These are phyloP conservation scores for Calephelis perditalis DNA, from an alignment of 2,888 invertebrate species.

Conservation along the genomic window DNA sequence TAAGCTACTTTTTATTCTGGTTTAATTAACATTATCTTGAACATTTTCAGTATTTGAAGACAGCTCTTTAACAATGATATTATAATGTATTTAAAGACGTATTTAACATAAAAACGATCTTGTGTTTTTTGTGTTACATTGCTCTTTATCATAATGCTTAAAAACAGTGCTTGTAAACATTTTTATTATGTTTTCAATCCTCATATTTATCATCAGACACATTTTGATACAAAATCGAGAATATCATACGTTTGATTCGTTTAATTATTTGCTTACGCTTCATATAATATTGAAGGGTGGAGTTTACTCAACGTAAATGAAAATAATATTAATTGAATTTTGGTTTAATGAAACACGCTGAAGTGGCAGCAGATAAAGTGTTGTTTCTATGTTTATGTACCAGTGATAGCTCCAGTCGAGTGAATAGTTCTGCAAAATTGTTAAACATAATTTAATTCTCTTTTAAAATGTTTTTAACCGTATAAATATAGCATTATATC, in stretches of 20 bases:
- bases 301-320: slow-evolving; percentile 31
- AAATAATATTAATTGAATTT: slow-evolving; percentile 32
- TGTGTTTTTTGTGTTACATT: too few species aligned
- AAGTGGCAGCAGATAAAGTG: slow-evolving; percentile 25
- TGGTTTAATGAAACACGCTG: slow-evolving; percentile 25
- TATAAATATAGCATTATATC: too few species aligned
- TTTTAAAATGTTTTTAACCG: not conserved
- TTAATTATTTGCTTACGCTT: slow-evolving; percentile 27
- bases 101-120: too few species aligned
- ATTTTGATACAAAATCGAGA: slow-evolving; percentile 13
- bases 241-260: slow-evolving; percentile 19
- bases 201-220: slow-evolving; percentile 4
- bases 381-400: slow-evolving; percentile 21
- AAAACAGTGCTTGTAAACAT: slow-evolving; percentile 1
- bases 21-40: too few species aligned
- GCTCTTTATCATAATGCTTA: not conserved
- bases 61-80: too few species aligned
- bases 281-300: slow-evolving; percentile 28
- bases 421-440: slow-evolving; percentile 13
- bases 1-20: too few species aligned
- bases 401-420: slow-evolving; percentile 22
- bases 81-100: too few species aligned
- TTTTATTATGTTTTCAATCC: not conserved
- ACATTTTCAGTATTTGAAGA: too few species aligned
- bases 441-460: not conserved